Conservation (phyloP, 1,140 invertebrate species). For the Megalopta genalis region DNA sequence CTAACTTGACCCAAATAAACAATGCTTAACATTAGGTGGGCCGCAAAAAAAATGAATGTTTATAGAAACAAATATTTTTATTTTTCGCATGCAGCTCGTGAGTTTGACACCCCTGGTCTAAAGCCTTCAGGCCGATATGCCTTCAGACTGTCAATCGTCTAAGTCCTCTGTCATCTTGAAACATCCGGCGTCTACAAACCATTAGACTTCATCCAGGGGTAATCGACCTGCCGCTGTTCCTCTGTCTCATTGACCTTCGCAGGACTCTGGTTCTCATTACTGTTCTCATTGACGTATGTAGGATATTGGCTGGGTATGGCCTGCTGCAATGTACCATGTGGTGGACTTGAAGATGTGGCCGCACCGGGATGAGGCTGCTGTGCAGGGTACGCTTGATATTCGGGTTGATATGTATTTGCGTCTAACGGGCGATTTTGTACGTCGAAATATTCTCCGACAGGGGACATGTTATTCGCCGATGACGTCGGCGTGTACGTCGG, state of each 20-base stretch:
- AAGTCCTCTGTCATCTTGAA: background rate
- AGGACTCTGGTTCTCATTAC: constrained; percentile 40
- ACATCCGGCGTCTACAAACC: constrained; percentile 46
- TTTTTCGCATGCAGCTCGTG: too few relatives aligned
- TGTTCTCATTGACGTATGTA: too few relatives aligned
- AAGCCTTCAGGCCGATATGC: too few relatives aligned
- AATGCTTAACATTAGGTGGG: too few relatives aligned
- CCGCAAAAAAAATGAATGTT: too few relatives aligned
- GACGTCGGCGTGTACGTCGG: constrained; percentile 63
- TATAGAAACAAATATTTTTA: too few relatives aligned
- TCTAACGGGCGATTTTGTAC: constrained; percentile 30
- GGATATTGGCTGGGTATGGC: too few relatives aligned
- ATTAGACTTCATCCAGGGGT: constrained; percentile 69
- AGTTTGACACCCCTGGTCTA: too few relatives aligned
- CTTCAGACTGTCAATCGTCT: too few relatives aligned
- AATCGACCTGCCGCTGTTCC: constrained; percentile 37
- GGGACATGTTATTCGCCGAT: constrained; percentile 57
- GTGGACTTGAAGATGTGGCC: too few relatives aligned
- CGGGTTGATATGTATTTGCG: background rate
- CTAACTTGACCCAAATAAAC: too few relatives aligned
- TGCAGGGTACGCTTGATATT: constrained; percentile 25
- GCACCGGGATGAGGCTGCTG: background rate
- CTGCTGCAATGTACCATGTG: too few relatives aligned
- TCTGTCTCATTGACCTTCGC: constrained; percentile 34
- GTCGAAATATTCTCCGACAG: constrained; percentile 11